phyloP scores from a whole-genome alignment of 2,797 vertebrate species.

The Clamator glandarius region DNA sequence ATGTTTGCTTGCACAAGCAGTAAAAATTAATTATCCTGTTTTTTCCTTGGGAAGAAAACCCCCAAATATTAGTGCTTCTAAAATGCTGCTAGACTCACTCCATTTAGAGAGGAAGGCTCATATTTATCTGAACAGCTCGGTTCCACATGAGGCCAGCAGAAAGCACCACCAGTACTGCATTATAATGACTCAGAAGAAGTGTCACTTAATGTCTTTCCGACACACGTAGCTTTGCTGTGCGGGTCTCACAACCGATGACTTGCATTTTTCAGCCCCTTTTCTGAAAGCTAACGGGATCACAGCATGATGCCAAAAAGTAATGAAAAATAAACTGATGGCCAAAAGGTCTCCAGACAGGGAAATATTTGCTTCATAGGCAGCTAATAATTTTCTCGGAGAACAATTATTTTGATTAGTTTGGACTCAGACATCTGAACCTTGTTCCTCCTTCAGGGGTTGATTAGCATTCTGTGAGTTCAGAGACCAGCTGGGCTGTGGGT shows the following conservation, averaged over 20 bases:
- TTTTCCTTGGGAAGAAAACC: background rate
- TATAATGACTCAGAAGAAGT: background rate
- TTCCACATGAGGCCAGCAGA: background rate
- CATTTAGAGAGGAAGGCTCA: background rate
- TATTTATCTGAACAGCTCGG: background rate
- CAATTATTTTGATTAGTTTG: constrained; percentile 55
- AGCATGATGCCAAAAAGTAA: constrained; percentile 15
- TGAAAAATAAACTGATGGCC: constrained; percentile 32
- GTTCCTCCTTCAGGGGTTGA: constrained; percentile 43
- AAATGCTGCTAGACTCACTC: background rate
- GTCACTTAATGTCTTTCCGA: background rate
- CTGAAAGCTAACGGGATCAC: constrained; percentile 10
- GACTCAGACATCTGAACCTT: constrained; percentile 44
- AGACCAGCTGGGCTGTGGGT: constrained; percentile 42
- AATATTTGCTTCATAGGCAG: constrained; percentile 53
- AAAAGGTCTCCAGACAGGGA: constrained; percentile 30
- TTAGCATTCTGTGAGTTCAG: constrained; percentile 22
- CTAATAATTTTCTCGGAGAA: constrained; percentile 61
- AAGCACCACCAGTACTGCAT: background rate
- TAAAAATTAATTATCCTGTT: background rate
- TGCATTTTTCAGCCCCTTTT: background rate
- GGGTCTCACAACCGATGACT: background rate
- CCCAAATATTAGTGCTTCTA: background rate
- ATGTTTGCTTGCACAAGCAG: background rate
- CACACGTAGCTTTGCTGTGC: background rate